Base-by-base conservation (phyloP, 2,797 vertebrate species). In the Ctenochaetus hawaiiensis region DNA sequence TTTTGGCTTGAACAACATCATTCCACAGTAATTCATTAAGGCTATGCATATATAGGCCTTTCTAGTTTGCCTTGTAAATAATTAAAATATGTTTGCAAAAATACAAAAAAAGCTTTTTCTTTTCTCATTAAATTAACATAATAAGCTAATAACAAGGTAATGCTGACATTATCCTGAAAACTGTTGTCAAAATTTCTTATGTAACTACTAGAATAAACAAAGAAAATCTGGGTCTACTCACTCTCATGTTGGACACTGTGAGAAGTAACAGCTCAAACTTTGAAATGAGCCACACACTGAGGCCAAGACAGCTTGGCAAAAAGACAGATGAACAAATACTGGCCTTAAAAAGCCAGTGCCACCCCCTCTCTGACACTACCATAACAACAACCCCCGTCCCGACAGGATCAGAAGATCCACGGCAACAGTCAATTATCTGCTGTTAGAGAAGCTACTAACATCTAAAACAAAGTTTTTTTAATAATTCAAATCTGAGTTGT, bases 261-360 rank as follows among this genome's bases (percentile, higher is more conserved):
- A 59, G 5, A 49, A 49, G 16, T 8, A 61, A 41, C 57, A 30
- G 72, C 66, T 81, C 48, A 34, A 39, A 47, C 41, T 34, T 54
- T 65, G 47, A 77, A 81, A 48, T 64, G 54, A 83, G 53, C 34
- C n/a, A 20, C 48, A 69, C 23, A 48, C 18, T 37, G 41, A 66
- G 20, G 18, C 12, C 6, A 17, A 37, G 34, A 20, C 60, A 69
- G 44, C 23, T 22, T 11, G 26, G 20, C 44, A 2, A 17, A 64
- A 58, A 18, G 74, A 73, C 89, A 84, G 82, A 76, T 87, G 83
- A 77, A 84, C 80, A 80, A 84, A 91, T 54, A 80, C 67, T 34
- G 67, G 61, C 68, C 54, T 81, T 78, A 67, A 51, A 48, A 10
- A 75, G 71, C 47, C n/a, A 2, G 53, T 20, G n/a, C 76, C 65